These are phyloP conservation scores for Leptinotarsa haldemani DNA, from an alignment of 2,888 invertebrate species.

Conservation along the genomic window DNA sequence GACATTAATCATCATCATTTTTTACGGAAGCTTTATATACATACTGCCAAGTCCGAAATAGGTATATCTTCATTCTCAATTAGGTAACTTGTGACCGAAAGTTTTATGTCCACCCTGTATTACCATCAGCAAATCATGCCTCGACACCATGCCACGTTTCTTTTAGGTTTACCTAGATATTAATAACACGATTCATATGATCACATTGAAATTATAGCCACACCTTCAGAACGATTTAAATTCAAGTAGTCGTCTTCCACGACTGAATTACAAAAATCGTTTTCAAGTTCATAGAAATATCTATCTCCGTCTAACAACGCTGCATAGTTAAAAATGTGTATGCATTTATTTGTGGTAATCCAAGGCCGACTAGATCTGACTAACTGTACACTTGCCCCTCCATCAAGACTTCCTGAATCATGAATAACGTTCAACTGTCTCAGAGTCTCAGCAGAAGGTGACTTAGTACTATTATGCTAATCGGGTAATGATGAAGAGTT, in stretches of 20 bases:
- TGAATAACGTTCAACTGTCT: slow-evolving; percentile 34
- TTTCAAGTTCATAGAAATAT: slow-evolving; percentile 20
- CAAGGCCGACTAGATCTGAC: slow-evolving; percentile 52
- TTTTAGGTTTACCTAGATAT: background rate
- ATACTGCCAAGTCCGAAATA: too few species aligned
- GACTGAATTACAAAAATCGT: slow-evolving; percentile 10
- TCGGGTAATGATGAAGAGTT: background rate
- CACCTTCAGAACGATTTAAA: background rate
- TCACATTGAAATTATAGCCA: background rate
- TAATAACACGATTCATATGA: slow-evolving; percentile 4
- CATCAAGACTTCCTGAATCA: slow-evolving; percentile 45
- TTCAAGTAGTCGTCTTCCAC: slow-evolving; percentile 9
- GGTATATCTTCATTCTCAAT: too few species aligned
- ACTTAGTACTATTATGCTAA: slow-evolving; percentile 1
- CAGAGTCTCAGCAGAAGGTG: slow-evolving; percentile 11
- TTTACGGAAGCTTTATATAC: too few species aligned
- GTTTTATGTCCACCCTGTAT: background rate
- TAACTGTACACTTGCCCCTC: slow-evolving; percentile 51
- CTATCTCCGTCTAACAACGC: slow-evolving; percentile 3
- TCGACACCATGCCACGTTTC: background rate
- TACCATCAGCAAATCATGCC: background rate
- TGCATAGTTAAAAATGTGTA: slow-evolving; percentile 18
- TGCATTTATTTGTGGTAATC: slow-evolving; percentile 34
- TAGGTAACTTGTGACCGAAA: too few species aligned
- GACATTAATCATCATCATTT: too few species aligned